Percentiles rank a stretch among this genome's conserved stretches.
These are phyloP conservation scores for Campoletis sonorensis DNA, from an alignment of 1,140 invertebrate species.

Conservation along the genomic window DNA sequence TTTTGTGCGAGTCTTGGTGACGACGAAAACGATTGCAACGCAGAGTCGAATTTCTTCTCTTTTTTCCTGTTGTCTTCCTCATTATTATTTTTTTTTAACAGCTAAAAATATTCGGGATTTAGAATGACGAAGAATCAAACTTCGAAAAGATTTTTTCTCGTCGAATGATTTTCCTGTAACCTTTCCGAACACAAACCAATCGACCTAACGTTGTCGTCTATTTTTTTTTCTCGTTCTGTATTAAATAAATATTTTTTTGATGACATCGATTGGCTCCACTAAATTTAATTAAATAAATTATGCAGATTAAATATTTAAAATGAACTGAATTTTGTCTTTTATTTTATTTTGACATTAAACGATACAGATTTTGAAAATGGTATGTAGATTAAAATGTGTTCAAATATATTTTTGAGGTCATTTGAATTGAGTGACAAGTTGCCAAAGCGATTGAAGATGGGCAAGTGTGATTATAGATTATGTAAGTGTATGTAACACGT, in stretches of 20 bases:
- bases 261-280: no score
- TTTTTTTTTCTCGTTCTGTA: not conserved
- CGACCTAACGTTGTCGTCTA: not conserved
- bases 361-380: no score
- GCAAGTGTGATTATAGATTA: not conserved
- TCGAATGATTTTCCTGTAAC: conserved; percentile 25
- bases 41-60: conserved; percentile 16
- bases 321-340: no score
- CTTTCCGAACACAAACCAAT: conserved; percentile 9
- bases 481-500: conserved; percentile 17
- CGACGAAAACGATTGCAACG: conserved; percentile 11
- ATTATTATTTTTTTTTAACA: not conserved
- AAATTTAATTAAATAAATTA: no score
- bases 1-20: conserved; percentile 33
- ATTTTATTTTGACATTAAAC: no score
- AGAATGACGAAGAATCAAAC: conserved; percentile 3
- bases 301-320: no score
- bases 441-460: no score
- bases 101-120: conserved; percentile 20
- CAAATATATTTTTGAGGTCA: no score
- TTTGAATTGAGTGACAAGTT: no score
- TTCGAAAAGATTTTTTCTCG: not conserved
- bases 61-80: conserved; percentile 17
- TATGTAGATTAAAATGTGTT: no score
- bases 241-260: no score